phyloP scores from a whole-genome alignment of 1,140 invertebrate genomes.

The Heliconius congener region DNA sequence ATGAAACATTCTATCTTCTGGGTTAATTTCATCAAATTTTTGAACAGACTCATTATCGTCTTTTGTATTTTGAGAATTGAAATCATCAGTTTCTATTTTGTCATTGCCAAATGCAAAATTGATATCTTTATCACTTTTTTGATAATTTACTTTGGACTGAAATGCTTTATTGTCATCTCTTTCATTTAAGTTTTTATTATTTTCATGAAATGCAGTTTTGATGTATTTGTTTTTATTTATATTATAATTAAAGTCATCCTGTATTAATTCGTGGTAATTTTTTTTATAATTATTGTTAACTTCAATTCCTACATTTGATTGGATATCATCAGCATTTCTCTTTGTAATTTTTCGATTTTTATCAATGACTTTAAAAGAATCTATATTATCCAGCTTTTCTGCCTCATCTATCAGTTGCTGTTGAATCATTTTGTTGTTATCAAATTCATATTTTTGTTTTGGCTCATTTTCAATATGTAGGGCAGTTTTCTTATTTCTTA shows the following conservation, averaged over 20 bases:
- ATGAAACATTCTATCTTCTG: slow-evolving; percentile 6
- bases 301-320: not conserved
- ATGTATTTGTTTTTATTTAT: not conserved
- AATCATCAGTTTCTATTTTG: not conserved
- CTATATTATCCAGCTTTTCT: not conserved
- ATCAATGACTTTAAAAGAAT: not conserved
- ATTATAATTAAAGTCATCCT: not conserved
- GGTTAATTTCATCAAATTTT: slow-evolving; percentile 10
- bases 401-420: not conserved
- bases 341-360: not conserved
- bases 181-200: not conserved
- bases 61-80: not conserved
- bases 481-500: not conserved
- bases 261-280: not conserved
- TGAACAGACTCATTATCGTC: not conserved
- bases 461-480: not conserved
- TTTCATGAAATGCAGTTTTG: not conserved
- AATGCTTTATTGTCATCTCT: not conserved
- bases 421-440: not conserved
- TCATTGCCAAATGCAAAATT: not conserved
- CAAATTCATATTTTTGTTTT: slow-evolving; percentile 2
- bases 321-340: not conserved
- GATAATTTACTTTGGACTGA: not conserved
- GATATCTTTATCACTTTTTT: not conserved
- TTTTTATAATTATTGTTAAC: not conserved